phyloP scores from a whole-genome alignment of 2,113 vertebrate species.

The Vimba vimba region DNA sequence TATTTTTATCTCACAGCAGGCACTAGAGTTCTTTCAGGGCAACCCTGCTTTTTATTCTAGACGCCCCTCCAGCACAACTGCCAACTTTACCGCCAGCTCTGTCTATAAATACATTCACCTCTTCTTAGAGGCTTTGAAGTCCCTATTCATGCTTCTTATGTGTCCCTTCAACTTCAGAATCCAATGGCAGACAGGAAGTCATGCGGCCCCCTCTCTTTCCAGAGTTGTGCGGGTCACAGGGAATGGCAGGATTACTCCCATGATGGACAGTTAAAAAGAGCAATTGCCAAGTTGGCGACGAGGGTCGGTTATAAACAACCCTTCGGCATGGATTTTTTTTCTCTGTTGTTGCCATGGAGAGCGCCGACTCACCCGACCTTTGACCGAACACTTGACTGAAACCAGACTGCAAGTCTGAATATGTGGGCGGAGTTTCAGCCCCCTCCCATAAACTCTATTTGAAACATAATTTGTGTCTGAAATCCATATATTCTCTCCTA shows the following conservation, averaged over 20 bases:
- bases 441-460: background rate
- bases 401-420: slow-evolving; percentile 20
- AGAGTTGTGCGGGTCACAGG: slow-evolving; percentile 59
- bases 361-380: slow-evolving; percentile 11
- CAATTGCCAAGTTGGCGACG: background rate
- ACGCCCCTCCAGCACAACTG: slow-evolving; percentile 7
- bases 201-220: slow-evolving; percentile 64
- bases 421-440: background rate
- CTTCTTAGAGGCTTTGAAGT: slow-evolving; percentile 48
- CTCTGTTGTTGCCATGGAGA: slow-evolving; percentile 23
- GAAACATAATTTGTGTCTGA: background rate
- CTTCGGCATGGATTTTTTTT: background rate
- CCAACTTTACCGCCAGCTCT: slow-evolving; percentile 26
- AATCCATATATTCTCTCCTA: background rate
- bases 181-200: slow-evolving; percentile 67
- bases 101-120: slow-evolving; percentile 54
- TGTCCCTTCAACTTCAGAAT: slow-evolving; percentile 27
- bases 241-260: slow-evolving; percentile 12
- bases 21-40: slow-evolving; percentile 35
- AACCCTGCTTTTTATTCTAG: slow-evolving; percentile 45
- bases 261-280: slow-evolving; percentile 23
- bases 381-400: slow-evolving; percentile 35
- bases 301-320: background rate
- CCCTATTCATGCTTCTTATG: slow-evolving; percentile 19
- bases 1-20: slow-evolving; percentile 40